Evolutionary conservation across 2,797 vertebrate genomes (phyloP), one percentile per base, ranked within the genome.

Genomic region (Adelosebastes latens): DNA sequence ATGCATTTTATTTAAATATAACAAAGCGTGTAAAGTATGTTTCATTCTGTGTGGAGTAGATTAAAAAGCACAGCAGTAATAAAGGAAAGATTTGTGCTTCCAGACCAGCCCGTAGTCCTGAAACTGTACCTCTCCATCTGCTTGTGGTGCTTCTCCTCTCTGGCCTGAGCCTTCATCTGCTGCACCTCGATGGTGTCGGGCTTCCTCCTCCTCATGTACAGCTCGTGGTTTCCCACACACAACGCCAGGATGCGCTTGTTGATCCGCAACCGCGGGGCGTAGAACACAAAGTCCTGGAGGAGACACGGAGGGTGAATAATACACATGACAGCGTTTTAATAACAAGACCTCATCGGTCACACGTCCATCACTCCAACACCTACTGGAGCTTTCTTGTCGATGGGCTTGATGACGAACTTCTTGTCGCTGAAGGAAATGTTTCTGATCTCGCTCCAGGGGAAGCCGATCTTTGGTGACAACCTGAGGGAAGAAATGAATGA

Each of bases 351-450:
- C 6, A 6, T 6, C 24, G 2, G 14, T 20, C 6, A 1, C 1
- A 11, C 1, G 16, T 18, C 16, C 20, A 27, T 8, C 3, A 6
- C 8, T 8, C 12, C 3, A 8, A 61, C 65, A 96, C 98, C 97
- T 95, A 99, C 98, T 69, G 98, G 98, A 71, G 98, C 97, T 87
- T 99, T 99, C 93, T 98, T 99, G 94, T 99, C 98, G 25, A 99
- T 98, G 71, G 98, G 98, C 84, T 99, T 99, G 96, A 99, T 99
- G 87, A 99, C 97, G 94, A 99, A 99, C 88, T 99, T 99, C 95
- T 99, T 99, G 94, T 99, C 98, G 1, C 97, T 99, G 94, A 99
- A 99, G 85, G 98, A 99, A 91, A 99, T 99, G 94, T 99, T 99
- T 92, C 98, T 95, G 93, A 99, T 99, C 95, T 99, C 98, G 36